Base-by-base conservation (phyloP, 1,140 invertebrate species). In the Drosophila albomicans region DNA sequence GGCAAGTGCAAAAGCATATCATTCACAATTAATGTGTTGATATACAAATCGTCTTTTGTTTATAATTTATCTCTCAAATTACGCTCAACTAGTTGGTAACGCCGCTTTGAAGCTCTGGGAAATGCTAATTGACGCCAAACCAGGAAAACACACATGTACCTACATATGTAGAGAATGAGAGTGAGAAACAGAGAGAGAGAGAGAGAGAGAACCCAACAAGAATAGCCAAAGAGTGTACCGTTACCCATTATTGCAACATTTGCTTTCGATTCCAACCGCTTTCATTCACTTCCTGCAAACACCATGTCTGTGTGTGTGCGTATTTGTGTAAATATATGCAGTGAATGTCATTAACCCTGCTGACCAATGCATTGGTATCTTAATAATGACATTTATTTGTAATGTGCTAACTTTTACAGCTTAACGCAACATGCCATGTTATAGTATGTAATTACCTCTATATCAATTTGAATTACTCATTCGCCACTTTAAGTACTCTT, bases 21-120 rank as follows among this genome's bases (percentile, higher is more conserved):
- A 80, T 80, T 78, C 81, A 81, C 61, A 72, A 72, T 71, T 80
- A 85, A 85, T 85, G 81, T 85, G 81, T 85, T 85, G 81, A 85
- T 85, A 85, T 76, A 85, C 81, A 85, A 85, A 80, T 85, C 76
- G 78, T 38, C 56, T 51, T 51, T 70, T 75, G 66, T 75, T 70
- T 70, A 75, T 59, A 75, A 75, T 70, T 75, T 70, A 51, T 64
- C 61, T 71, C 49, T 51, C 25, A 65, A 65, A 65, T 65, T 65
- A 65, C 41, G 63, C 51, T 56, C 51, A 43, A 65, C 63, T 28
- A 56, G 63, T 15, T 65, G 51, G 51, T 10, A 65, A 65, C 35
- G 51, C 63, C 63, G 51, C 51, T 65, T 65, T 65, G 63, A 65
- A 56, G 51, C 63, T 30, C 51, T 41, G 49, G 49, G 41, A 45